Conservation (phyloP, 2,113 vertebrate species). For the Psammodynastes pulverulentus region DNA sequence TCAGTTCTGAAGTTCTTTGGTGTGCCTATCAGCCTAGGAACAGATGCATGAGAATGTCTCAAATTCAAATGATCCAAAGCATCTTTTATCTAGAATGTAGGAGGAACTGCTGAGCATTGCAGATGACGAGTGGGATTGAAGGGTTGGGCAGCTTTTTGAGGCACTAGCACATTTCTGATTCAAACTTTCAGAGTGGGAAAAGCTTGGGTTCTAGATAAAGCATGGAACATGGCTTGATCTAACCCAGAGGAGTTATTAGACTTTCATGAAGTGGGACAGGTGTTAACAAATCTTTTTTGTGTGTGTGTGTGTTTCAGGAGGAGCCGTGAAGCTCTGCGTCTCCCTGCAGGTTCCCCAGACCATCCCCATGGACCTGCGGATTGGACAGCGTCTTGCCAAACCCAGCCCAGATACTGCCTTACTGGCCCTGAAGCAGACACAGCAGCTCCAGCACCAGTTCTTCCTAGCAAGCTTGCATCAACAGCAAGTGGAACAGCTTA, state of each 20-base stretch:
- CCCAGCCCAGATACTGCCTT: constrained; percentile 72
- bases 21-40: not conserved
- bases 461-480: constrained; percentile 77
- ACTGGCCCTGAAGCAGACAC: constrained; percentile 75
- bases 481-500: constrained; percentile 74
- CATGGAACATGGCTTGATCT: not conserved
- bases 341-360: constrained; percentile 68
- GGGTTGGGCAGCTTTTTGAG: not conserved
- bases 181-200: not conserved
- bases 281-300: not conserved
- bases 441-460: constrained; percentile 76
- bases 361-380: constrained; percentile 86
- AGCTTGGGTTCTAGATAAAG: not conserved
- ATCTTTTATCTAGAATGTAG: not conserved
- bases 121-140: not conserved
- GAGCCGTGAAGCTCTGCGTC: constrained; percentile 56
- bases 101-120: not conserved
- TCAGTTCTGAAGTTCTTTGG: not conserved
- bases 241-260: not conserved
- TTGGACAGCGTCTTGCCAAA: constrained; percentile 77
- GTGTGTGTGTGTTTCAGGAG: constrained; percentile 56
- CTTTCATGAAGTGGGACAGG: accelerated
- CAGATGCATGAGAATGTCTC: not conserved
- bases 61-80: not conserved
- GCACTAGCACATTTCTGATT: not conserved